phyloP scores from a whole-genome alignment of 2,113 vertebrate genomes.

The Saguinus midas region DNA sequence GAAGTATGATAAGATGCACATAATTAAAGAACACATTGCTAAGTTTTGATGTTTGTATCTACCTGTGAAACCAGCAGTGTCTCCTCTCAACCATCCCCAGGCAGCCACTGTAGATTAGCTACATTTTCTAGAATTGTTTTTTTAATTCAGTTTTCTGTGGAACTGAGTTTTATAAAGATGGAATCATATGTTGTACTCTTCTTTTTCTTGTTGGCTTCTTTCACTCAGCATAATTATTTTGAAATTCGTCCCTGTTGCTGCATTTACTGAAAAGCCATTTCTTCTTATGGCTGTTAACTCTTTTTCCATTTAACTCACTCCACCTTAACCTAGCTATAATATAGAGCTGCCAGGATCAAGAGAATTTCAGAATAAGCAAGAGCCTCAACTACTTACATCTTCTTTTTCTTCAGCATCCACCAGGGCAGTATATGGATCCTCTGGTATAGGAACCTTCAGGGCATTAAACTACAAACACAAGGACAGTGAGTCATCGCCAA shows the following conservation, averaged over 20 bases:
- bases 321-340: not conserved
- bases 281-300: not conserved
- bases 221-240: not conserved
- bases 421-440: conserved; percentile 88
- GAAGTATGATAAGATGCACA: not conserved
- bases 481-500: not conserved
- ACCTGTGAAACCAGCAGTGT: not conserved
- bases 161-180: not conserved
- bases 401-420: conserved; percentile 90
- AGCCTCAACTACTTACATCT: conserved; percentile 86
- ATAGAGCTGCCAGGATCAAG: not conserved
- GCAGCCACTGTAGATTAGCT: not conserved
- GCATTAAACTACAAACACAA: conserved; percentile 87
- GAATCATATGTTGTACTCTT: not conserved
- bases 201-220: not conserved
- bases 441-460: conserved; percentile 89
- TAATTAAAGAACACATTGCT: not conserved
- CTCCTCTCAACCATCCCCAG: not conserved
- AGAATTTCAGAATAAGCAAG: not conserved
- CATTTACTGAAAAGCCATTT: not conserved
- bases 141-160: too few species aligned
- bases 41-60: not conserved
- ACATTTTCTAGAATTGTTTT: not conserved
- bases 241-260: not conserved
- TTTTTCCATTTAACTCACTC: not conserved